These are phyloP conservation scores for Gibbula magus DNA, from an alignment of 2,888 invertebrate species.

Conservation along the genomic window DNA sequence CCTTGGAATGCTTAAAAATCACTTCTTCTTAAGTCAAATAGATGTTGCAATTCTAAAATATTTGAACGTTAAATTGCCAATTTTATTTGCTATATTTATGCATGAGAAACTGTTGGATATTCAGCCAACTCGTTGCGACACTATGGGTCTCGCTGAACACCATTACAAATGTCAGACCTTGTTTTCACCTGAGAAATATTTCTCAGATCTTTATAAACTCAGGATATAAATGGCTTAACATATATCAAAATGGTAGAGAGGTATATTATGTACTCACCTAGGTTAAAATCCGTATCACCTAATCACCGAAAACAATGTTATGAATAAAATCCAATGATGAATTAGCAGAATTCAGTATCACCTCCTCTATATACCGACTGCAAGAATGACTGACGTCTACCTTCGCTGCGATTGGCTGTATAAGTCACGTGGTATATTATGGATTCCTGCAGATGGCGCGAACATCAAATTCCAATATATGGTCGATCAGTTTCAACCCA, in stretches of 20 bases:
- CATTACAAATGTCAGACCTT: neutral
- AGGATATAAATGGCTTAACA: neutral
- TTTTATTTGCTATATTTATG: neutral
- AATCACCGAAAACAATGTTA: neutral
- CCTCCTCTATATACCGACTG: neutral
- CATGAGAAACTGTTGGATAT: neutral
- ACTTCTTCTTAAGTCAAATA: neutral
- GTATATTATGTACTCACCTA: neutral
- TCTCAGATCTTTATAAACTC: neutral
- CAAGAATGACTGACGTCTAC: neutral
- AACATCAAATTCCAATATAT: conserved; percentile 7
- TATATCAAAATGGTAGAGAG: neutral
- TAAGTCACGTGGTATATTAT: neutral
- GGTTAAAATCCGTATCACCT: neutral
- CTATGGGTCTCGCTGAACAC: neutral
- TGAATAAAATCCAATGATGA: neutral
- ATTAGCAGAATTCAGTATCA: neutral
- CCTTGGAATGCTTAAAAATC: neutral
- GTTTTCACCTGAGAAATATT: neutral
- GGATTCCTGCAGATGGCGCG: neutral
- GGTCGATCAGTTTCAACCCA: too few relatives aligned
- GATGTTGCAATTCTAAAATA: neutral
- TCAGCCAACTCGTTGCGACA: neutral
- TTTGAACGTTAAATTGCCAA: neutral
- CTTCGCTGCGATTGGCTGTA: neutral